phyloP scores from a whole-genome alignment of 1,140 invertebrate genomes.

The Lucilia cuprina region DNA sequence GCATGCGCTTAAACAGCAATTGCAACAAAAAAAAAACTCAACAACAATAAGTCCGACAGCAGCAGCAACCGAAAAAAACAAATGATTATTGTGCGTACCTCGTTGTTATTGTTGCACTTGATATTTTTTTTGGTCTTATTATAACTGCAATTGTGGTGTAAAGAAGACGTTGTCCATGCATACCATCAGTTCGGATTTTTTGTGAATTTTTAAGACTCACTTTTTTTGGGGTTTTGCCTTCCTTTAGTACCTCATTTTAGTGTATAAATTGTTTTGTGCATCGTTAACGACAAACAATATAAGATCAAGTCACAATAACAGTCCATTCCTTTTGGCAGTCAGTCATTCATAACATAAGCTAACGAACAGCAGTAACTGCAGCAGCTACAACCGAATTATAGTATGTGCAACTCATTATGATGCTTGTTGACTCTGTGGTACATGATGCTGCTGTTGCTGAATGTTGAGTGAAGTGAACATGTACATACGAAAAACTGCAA shows the following conservation, averaged over 20 bases:
- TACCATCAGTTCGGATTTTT: slow-evolving; percentile 13
- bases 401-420: slow-evolving; percentile 16
- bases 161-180: not conserved
- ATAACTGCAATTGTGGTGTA: not conserved
- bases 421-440: not conserved
- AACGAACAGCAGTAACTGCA: not conserved
- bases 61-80: not conserved
- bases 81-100: not conserved
- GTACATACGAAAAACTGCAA: not conserved
- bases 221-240: not conserved
- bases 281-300: slow-evolving; percentile 29
- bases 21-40: not conserved
- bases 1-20: slow-evolving; percentile 13
- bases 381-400: not conserved
- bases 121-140: not conserved
- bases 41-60: too few relatives aligned
- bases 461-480: not conserved
- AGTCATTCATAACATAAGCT: slow-evolving; percentile 1
- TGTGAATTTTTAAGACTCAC: not conserved
- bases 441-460: not conserved
- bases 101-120: not conserved
- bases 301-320: slow-evolving; percentile 22
- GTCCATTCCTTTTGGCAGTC: not conserved
- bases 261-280: slow-evolving; percentile 29
- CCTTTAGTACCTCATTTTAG: slow-evolving; percentile 9